These are phyloP conservation scores for Athalia cordata DNA, from an alignment of 2,888 invertebrate genomes.

Conservation along the genomic window DNA sequence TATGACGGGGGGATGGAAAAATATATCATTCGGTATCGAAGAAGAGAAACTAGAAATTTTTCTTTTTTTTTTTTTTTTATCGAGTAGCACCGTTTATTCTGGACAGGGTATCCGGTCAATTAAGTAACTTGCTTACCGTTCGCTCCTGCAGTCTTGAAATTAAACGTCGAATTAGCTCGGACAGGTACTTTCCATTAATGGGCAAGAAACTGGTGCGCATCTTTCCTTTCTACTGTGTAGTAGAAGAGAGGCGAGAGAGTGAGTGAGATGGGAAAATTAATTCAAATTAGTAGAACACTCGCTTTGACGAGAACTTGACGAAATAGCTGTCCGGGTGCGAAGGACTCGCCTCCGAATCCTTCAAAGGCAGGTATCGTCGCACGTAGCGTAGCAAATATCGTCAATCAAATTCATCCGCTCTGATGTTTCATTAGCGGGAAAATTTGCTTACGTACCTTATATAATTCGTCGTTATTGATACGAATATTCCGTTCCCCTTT, in stretches of 20 bases:
- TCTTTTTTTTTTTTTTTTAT: too few relatives aligned
- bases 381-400: conserved; percentile 11
- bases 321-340: background rate
- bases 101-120: background rate
- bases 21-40: too few relatives aligned
- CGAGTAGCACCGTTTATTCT: conserved; percentile 22
- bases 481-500: too few relatives aligned
- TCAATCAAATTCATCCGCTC: conserved; percentile 29
- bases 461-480: background rate
- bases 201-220: background rate
- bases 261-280: conserved; percentile 14
- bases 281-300: conserved; percentile 39
- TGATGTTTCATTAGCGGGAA: conserved; percentile 22
- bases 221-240: background rate
- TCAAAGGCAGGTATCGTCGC: conserved; percentile 9
- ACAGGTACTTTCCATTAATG: conserved; percentile 39
- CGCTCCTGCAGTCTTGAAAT: background rate
- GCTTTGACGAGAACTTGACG: conserved; percentile 22
- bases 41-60: too few relatives aligned
- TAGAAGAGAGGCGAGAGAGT: background rate
- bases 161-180: conserved; percentile 5
- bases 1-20: too few relatives aligned
- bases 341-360: background rate
- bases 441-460: background rate
- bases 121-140: background rate